Conservation (phyloP, 1,140 invertebrate genomes). For the Heliconius nattereri region DNA sequence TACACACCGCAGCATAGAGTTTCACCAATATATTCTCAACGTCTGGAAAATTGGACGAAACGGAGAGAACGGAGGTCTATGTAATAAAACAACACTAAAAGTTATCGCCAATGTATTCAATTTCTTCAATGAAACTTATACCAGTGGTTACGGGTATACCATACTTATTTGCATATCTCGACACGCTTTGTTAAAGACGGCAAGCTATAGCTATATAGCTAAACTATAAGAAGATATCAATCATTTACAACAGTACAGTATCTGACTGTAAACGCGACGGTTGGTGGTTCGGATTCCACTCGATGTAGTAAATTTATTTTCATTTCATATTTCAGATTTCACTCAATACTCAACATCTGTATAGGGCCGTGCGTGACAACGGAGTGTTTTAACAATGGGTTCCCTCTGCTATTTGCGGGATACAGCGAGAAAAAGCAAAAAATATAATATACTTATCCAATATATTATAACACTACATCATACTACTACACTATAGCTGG, state of each 20-base stretch:
- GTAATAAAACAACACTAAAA: neutral
- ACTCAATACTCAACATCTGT: too few species aligned
- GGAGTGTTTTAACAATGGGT: neutral
- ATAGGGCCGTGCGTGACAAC: neutral
- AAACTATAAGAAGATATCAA: neutral
- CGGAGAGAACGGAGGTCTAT: neutral
- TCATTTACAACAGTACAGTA: too few species aligned
- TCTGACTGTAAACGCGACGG: too few species aligned
- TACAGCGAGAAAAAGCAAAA: neutral
- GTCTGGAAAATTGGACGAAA: neutral
- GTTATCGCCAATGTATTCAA: neutral
- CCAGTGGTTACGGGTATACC: neutral
- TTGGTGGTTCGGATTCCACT: too few species aligned
- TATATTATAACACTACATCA: neutral
- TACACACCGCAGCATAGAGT: too few species aligned
- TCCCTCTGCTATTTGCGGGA: neutral
- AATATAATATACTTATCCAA: too few species aligned
- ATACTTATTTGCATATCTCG: slow-evolving; percentile 14
- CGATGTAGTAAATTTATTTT: too few species aligned
- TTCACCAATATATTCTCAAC: too few species aligned
- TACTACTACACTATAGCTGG: neutral
- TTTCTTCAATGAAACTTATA: slow-evolving; percentile 15
- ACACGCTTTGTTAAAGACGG: neutral
- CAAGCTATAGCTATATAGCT: neutral
- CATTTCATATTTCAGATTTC: too few species aligned